Conservation (phyloP, 1,140 invertebrate genomes). For the Drosophila yakuba region DNA sequence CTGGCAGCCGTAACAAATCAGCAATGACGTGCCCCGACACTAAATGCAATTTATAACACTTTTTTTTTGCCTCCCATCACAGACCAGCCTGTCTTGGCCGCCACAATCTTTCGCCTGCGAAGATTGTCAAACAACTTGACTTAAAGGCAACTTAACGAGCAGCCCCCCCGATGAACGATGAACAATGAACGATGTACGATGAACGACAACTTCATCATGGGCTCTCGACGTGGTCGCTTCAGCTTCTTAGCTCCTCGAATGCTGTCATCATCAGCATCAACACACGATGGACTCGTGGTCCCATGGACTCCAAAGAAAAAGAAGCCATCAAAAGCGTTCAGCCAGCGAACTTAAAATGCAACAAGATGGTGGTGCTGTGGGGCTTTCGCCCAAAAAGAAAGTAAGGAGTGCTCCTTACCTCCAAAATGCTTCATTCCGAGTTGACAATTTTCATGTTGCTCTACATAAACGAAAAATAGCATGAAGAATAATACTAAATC, state of each 20-base stretch:
- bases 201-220: slow-evolving; percentile 72
- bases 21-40: slow-evolving; percentile 75
- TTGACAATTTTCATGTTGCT: neutral
- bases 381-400: slow-evolving; percentile 2
- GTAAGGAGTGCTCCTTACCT: neutral
- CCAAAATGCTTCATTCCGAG: slow-evolving; percentile 1
- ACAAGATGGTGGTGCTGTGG: slow-evolving; percentile 15
- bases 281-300: slow-evolving; percentile 45
- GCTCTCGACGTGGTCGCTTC: slow-evolving; percentile 27
- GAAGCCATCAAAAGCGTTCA: slow-evolving; percentile 70
- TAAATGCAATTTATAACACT: slow-evolving; percentile 83
- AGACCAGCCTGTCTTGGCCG: neutral
- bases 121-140: slow-evolving; percentile 81
- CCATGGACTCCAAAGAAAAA: slow-evolving; percentile 52
- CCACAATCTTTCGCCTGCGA: slow-evolving; percentile 2
- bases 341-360: slow-evolving; percentile 70
- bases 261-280: slow-evolving; percentile 72
- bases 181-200: slow-evolving; percentile 45
- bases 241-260: slow-evolving; percentile 1
- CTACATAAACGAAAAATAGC: too few relatives aligned
- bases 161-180: slow-evolving; percentile 42
- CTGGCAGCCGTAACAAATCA: slow-evolving; percentile 77
- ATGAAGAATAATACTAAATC: too few relatives aligned
- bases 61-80: slow-evolving; percentile 6
- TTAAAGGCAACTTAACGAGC: slow-evolving; percentile 78